Base-by-base conservation (phyloP, 2,888 invertebrate species). In the Cheilosia vernalis region DNA sequence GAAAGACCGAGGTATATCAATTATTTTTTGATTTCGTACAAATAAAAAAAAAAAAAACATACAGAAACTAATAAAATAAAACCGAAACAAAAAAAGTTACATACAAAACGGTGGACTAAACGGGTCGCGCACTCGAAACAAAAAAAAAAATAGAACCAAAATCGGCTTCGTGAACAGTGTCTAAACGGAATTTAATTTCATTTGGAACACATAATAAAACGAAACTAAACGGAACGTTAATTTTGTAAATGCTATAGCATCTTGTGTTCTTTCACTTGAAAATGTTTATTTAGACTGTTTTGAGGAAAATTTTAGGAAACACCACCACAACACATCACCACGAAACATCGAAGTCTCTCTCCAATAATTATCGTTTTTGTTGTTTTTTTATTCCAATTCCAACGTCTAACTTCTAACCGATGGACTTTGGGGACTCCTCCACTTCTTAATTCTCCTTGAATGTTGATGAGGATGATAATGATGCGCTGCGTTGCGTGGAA, bases 241-340 rank as follows among this genome's bases (percentile, higher is more conserved):
- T 42, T 66, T 37, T 9, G 4, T 13, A 37, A 33, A 44, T 80
- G 74, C 74, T 84, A 84, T 60, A 55, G 55, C 84, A 84, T 84
- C 21, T 40, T 84, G 44, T 42, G 64, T 70, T 73, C 84, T 67
- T 79, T 69, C 56, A 67, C 69, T 80, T 84, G 69, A 37, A 69
- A 64, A 69, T 69, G 69, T 84, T 84, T 69, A 64, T 80, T 74
- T 47, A 64, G 69, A 84, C 84, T 80, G 74, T 37, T 80, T 74
- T 69, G 55, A 53, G 58, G 42, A 64, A 53, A 42, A 21, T 6
- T 61, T 66, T 64, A 27, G n/a, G 30, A 69, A 67, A 74, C 79
- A 79, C 69, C 61, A 58, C 79, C 40, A 47, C 69, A 47, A 56
- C 30, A 63, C 24, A 53, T 66, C 24, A 60, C 66, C 24, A 60